Evolutionary conservation across 2,888 invertebrate species (phyloP), one percentile per base, ranked within the genome.

Genomic region (Quadriops clusia): DNA sequence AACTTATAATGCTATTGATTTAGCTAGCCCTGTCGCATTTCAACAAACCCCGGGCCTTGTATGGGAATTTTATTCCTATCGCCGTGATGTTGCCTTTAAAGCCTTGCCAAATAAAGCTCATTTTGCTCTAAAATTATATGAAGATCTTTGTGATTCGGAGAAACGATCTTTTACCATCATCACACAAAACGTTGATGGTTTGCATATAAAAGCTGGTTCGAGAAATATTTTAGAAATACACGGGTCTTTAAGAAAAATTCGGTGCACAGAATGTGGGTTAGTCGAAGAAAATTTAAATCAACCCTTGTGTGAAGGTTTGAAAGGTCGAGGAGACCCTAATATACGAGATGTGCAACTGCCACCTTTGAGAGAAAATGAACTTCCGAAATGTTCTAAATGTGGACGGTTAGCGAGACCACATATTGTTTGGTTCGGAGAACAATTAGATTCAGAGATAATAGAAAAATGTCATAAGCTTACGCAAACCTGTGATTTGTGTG

Each of bases 111-210:
- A 83, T 55, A 65, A 69, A 22, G 75, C 75, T 4, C 97, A 97
- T 63, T 54, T 67, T 32, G 67, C 77, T 7, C 55, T 97, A 24
- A 74, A 75, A 10, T 60, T 75, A 16, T 76, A 89, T 56, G 86
- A 91, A 60, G 64, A 73, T 47, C 63, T 67, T 26, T 56, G 56
- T 37, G 42, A 45, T 31, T 71, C 72, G 54, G 60, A 85, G n/a
- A 85, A 84, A 48, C 66, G 66, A 38, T 65, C 74, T 30, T 66
- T 68, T 31, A 70, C 77, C 47, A 64, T 95, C 25, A 77, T 97
- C 10, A 97, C 97, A 0, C 97, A 97, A 62, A 98, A 97, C 68
- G 95, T 97, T 1, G 97, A 98, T 57, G 74, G 79, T 14, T 64
- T 97, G n/a, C 95, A 97, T 60, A 67, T 70, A 18, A 90, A 86